A percentile compares a stretch with the other conserved stretches of the same genome.
phyloP scores from a whole-genome alignment of 2,113 vertebrate genomes.

The Pseudonaja textilis region DNA sequence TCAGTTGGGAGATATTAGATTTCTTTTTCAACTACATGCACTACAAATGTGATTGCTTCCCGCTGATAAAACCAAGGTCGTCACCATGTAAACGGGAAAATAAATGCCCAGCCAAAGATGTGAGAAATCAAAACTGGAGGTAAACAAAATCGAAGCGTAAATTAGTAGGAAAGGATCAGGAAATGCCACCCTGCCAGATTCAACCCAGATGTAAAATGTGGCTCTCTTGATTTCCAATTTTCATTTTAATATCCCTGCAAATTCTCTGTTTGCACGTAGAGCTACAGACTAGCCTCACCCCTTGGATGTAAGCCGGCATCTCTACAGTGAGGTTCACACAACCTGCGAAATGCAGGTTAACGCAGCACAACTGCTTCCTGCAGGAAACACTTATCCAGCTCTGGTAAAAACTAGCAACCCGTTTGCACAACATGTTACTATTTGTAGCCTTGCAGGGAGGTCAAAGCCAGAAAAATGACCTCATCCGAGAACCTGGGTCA shows the following conservation, averaged over 20 bases:
- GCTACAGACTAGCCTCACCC: background rate
- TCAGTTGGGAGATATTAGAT: background rate
- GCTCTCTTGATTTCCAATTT: background rate
- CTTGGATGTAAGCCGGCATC: background rate
- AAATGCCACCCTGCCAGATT: background rate
- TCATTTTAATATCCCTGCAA: background rate
- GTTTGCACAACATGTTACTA: background rate
- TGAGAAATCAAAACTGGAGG: background rate
- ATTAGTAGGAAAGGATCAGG: background rate
- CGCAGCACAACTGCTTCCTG: background rate
- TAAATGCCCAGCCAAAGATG: background rate
- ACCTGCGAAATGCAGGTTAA: background rate
- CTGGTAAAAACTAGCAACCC: background rate
- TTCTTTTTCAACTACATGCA: background rate
- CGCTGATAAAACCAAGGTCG: background rate
- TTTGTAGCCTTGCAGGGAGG: background rate
- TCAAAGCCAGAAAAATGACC: background rate
- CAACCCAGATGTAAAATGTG: background rate
- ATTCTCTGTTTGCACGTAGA: background rate
- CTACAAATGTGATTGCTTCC: background rate
- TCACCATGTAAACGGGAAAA: background rate
- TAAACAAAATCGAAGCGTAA: background rate
- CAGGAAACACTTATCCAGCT: background rate
- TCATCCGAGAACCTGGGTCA: background rate
- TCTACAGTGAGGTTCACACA: background rate